Evolutionary conservation across 2,888 invertebrate species (phyloP), one percentile per base, ranked within the genome.

Genomic region (Conops quadrifasciatus): DNA sequence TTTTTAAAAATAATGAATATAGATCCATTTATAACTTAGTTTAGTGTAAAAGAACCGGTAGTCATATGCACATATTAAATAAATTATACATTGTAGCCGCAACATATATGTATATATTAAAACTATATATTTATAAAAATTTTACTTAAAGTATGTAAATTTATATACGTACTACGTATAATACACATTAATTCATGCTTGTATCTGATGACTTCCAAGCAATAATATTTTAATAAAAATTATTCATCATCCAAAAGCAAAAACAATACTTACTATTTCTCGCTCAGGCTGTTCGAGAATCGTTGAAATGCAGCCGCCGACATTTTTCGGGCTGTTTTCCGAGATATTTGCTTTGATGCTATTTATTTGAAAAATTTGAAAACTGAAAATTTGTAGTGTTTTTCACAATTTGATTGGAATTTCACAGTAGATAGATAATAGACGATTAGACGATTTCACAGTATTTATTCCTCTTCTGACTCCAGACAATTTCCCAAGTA

Each of bases 231-330:
- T n/a, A n/a, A n/a, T n/a, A n/a, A 47, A 58, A 53, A 30, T 19
- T n/a, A 65, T 65, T 49, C 21, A 3, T 47, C 45, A 4, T 36
- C 36, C 5, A 36, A 9, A 36, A 4, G 36, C 11, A 2, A 11
- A 59, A 59, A 9, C 30, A 66, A 70, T 77, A 83, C 85, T 85
- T 72, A 85, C 85, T 84, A 85, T 74, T 84, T 83, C 45, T 82
- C 78, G 72, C 80, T 77, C 9, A 85, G 72, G 64, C 82, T 82
- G 64, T 78, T 73, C 21, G 81, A 71, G 74, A 86, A 84, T 62
- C 78, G 79, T 72, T 82, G 79, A 71, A 83, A 81, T 72, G 81
- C 30, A 49, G 62, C 26, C 49, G 67, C 60, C 24, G 66, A 67
- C 67, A 68, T 68, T 62, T 68, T 43, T 51, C 51, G 51, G 60